Conservation (phyloP, 1,140 invertebrate species). For the Heliconius congener region DNA sequence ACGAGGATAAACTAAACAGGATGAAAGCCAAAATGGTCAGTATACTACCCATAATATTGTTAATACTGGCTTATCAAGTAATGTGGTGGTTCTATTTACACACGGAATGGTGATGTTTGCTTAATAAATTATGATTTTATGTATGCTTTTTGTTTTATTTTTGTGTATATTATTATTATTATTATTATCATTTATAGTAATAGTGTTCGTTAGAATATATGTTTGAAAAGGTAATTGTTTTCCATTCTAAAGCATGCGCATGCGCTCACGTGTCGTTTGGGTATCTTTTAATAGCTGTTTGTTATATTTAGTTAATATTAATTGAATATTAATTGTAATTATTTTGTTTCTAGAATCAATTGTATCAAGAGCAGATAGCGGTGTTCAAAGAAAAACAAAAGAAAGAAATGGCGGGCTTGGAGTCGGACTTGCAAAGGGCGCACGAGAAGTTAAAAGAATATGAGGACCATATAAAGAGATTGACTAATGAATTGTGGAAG, state of each 20-base stretch:
- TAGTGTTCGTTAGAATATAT: slow-evolving; percentile 66
- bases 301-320: neutral
- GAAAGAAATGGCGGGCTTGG: slow-evolving; percentile 69
- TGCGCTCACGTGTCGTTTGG: slow-evolving; percentile 17
- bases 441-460: slow-evolving; percentile 81
- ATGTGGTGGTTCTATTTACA: slow-evolving; percentile 76
- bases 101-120: slow-evolving; percentile 61
- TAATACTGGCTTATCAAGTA: slow-evolving; percentile 74
- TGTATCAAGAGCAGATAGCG: slow-evolving; percentile 82
- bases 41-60: slow-evolving; percentile 73
- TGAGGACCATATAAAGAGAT: slow-evolving; percentile 80
- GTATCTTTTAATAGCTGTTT: neutral
- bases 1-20: slow-evolving; percentile 85
- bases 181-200: slow-evolving; percentile 3
- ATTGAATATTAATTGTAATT: neutral
- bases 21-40: slow-evolving; percentile 87
- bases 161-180: neutral
- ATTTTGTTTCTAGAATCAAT: slow-evolving; percentile 70
- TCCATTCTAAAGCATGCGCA: slow-evolving; percentile 36
- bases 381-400: slow-evolving; percentile 75
- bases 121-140: slow-evolving; percentile 72
- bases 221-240: slow-evolving; percentile 50
- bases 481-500: slow-evolving; percentile 82
- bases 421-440: slow-evolving; percentile 63
- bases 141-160: slow-evolving; percentile 63